Base-by-base conservation (phyloP, 2,113 vertebrate genomes). In the Leucopsar rothschildi region DNA sequence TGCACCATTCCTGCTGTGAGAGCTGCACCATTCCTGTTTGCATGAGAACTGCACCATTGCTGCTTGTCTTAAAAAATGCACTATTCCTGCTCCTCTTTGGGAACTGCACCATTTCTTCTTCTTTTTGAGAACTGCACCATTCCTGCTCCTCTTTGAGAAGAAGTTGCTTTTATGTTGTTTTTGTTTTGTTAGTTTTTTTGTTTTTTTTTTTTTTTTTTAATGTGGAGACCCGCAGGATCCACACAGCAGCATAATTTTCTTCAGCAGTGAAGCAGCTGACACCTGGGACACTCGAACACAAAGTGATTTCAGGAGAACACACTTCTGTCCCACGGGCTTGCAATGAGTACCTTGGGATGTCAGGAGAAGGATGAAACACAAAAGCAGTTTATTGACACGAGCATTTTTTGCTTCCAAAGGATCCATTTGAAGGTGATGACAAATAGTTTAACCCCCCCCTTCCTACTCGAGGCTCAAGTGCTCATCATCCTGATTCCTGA, bases 401-500 rank as follows among this genome's bases (percentile, higher is more conserved):
- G 79, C 72, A 9, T 64, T 77, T 88, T 83, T 40, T 55, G 72
- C 82, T 86, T 94, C 85, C 60, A 37, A 75, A 90, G 88, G 84
- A 86, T 73, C 71, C 71, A 1, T 92, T 73, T 86, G 90, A 91
- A 93, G 92, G 82, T 64, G 90, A 47, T 81, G 93, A 93, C 82
- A 96, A 82, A 90, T 53, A 90, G 84, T 93, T 94, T 90, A 93
- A 83, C 88, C 80, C 86, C 77, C 66, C 23, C 79, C 37, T 37
- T 94, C 79, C 90, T 55, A 42, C 85, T 88, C 29, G 15, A 93
- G 79, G 61, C 88, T 97, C 71, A 23, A 95, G 90, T 86, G 92
- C 92, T 86, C 88, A 56, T 96, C 92, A 81, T 59, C 18, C 9
- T 20, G 79, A 77, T 93, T 90, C 82, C 79, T 56, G 73, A 65